Evolutionary conservation across 2,113 vertebrate species (phyloP), one percentile per base, ranked within the genome.

Genomic region (Tetrao urogallus): DNA sequence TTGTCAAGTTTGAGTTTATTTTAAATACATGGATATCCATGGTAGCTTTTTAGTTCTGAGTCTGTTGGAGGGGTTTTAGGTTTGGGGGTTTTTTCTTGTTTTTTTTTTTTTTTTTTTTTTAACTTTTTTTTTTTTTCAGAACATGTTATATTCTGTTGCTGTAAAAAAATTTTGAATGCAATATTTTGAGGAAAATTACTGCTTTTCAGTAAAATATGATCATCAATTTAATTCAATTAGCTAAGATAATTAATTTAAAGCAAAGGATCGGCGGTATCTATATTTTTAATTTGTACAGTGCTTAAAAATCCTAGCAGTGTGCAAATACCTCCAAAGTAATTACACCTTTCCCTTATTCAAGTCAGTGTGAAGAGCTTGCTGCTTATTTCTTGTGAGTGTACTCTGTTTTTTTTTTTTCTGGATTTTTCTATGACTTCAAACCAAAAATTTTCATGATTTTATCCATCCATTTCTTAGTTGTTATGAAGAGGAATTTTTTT

Each of bases 1-100:
- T 48, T 85, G 40, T 81, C 86, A 94, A 50, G 65, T 74, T 78
- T 90, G 3, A 82, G 71, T 90, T 95, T 89, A 54, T 80, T 74
- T 75, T 57, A 81, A 93, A 67, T 70, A 14, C 24, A 19, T 93
- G 52, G 43, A 48, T 89, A 72, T 58, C 95, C 61, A 13, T 69
- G 66, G 8, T 54, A 79, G 27, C 4, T 40, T 32, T 92, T 88
- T 64, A 27, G 93, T 80, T 48, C 2, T 64, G 24, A 32, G 0
- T 60, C 82, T 48, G 1, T 57, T 36, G 19, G 25, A 21, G 8
- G 13, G 72, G 28, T n/a, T 58, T 32, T 32, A 11, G 54, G 30
- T 32, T 57, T 57, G 54, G 54, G 22, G 18, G 16, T 4, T 60
- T 74, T 50, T 83, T 56, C 54, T 20, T 45, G 15, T 13, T 22